Evolutionary conservation across 64 coral and sea anemone species (phyloP).

Genomic region (Montipora efflorescens): DNA sequence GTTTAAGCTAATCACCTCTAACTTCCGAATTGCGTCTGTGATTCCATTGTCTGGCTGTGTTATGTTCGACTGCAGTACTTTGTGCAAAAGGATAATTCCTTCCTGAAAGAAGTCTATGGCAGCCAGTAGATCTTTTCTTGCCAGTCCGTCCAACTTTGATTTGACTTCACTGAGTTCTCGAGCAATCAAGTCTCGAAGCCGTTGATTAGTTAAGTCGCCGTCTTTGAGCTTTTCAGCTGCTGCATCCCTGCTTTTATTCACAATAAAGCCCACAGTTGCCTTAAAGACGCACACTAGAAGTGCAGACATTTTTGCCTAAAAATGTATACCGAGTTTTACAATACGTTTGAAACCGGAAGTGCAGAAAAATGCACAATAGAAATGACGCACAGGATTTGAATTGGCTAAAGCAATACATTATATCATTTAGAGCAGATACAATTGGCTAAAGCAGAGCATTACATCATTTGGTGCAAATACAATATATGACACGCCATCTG

Average conservation of each 20-base stretch:
- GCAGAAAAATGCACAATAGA: no score
- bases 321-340: no score
- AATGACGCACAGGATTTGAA: no score
- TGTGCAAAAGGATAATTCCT: not conserved
- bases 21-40: not conserved
- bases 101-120: constrained; percentile 34
- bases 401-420: no score
- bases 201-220: constrained; percentile 55
- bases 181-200: constrained; percentile 31
- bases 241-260: constrained; percentile 18
- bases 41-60: no score
- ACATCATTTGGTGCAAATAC: no score
- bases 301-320: not conserved
- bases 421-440: no score
- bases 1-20: not conserved
- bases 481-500: no score
- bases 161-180: constrained; percentile 64
- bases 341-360: no score
- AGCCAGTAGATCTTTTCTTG: constrained; percentile 43
- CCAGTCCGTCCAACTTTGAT: constrained; percentile 47
- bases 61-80: not conserved
- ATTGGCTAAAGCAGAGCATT: no score
- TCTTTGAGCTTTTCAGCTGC: constrained; percentile 46
- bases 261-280: constrained; percentile 38
- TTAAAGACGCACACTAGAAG: constrained; percentile 44